Base-by-base conservation (phyloP, 2,113 vertebrate species). In the Ameiurus melas region DNA sequence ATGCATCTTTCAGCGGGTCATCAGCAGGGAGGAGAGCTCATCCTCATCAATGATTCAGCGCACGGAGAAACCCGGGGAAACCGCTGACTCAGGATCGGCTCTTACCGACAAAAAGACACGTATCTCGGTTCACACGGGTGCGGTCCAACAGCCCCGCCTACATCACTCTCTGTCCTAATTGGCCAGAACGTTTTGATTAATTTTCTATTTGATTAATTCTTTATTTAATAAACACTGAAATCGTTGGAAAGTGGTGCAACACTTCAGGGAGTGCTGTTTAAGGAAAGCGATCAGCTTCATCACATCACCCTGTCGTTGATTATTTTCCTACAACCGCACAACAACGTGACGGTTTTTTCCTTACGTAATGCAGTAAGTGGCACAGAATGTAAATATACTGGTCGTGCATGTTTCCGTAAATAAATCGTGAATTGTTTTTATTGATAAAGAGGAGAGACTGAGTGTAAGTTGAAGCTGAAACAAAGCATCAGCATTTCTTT, bases 1-100 rank as follows among this genome's bases (percentile, higher is more conserved):
- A 86, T 89, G 80, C 81, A 89, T 89, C 89, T 89, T 89, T 89
- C 89, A 87, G 84, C 13, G 30, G 71, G 75, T 83, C 47, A 75
- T 87, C 86, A 79, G 81, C 81, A 66, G 62, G 85, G 89, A 39
- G 85, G 85, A 82, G n/a, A 30, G 78, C 36, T 43, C 25, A n/a
- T 14, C 6, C 78, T 86, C 88, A 89, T 79, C 81, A 87, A 70
- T 84, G 82, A 84, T 89, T 85, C 89, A 87, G 71, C 39, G 22
- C 33, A 70, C n/a, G 70, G 82, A 66, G 80, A 84, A 79, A 39
- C 60, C 22, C 33, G 30, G 89, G 80, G 53, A 64, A 84, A 27
- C 17, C 20, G 81, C 87, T 84, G 87, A 84, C 71, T 77, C 81
- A n/a, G 57, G 58, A 39, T 83, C 70, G 5, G 43, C 33, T 27